Base-by-base conservation (phyloP, 2,888 invertebrate genomes). In the Orthosia gothica region DNA sequence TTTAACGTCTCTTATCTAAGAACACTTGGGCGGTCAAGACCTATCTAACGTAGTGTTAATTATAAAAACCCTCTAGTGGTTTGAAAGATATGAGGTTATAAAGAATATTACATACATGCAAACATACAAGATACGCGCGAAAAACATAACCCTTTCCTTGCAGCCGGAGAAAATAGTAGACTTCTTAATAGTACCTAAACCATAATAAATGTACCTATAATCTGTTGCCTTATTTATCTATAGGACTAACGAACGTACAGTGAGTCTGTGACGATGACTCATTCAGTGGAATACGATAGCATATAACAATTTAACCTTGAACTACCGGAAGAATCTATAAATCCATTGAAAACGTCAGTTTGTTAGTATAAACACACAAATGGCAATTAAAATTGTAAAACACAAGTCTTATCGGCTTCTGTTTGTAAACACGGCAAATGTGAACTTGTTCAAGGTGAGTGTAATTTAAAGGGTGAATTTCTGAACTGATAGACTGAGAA, bases 281-380 rank as follows among this genome's bases (percentile, higher is more conserved):
- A 65, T 59, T 76, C 58, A 59, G 13, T 75, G 52, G 58, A 59
- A 76, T 23, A 59, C 23, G 58, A 40, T 68, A 40, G 7, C n/a
- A 59, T 20, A 52, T n/a, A 57, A 26, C 32, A 66, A 66, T 64
- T 23, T 50, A 50, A 45, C 55, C 55, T 57, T 74, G 64, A 57
- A 50, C 7, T 45, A 40, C 20, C 74, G 74, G 75, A 64, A 74
- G 26, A 57, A 20, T 12, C 57, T 15, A 64, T 57, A 45, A 55
- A 15, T 74, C 50, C 18, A 45, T 26, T 45, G 5, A 5, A 23
- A 45, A 61, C 32, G 40, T 23, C n/a, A 47, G 52, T 11, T 23
- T 45, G n/a, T 54, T 32, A 16, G 26, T 40, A n/a, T 58, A 9
- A 59, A 52, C n/a, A 49, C 23, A 5, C 55, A 23, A 23, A 20